A percentile compares a stretch with the other conserved stretches of the same genome.
These are phyloP conservation scores for Chironomus striatipennis DNA, from an alignment of 1,140 invertebrate genomes.

Conservation along the genomic window DNA sequence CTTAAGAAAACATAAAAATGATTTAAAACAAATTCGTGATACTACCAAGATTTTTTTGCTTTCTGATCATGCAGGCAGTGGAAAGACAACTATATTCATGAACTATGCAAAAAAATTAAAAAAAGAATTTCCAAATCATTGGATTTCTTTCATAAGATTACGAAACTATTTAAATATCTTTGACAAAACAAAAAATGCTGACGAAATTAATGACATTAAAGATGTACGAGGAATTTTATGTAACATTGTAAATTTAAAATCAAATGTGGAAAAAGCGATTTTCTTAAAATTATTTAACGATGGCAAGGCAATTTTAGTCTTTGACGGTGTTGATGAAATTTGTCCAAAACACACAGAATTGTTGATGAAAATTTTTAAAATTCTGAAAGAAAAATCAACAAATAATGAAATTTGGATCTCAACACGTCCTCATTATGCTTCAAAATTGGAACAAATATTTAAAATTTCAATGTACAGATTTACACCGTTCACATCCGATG, in stretches of 20 bases:
- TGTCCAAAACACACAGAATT: background rate
- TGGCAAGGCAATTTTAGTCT: background rate
- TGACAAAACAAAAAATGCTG: background rate
- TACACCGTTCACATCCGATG: too few species aligned
- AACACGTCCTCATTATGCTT: too few species aligned
- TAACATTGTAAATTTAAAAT: background rate
- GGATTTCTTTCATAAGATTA: background rate
- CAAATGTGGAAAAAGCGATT: background rate
- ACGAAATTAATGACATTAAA: background rate
- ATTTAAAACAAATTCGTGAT: background rate
- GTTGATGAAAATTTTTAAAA: too few species aligned
- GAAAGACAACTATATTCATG: background rate
- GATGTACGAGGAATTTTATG: background rate
- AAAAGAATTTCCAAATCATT: background rate
- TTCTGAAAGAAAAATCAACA: too few species aligned
- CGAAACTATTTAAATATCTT: background rate
- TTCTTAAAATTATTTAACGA: background rate
- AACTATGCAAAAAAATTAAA: background rate
- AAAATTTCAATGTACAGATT: too few species aligned
- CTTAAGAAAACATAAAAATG: too few species aligned
- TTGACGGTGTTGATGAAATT: background rate
- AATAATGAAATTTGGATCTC: background rate
- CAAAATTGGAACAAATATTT: too few species aligned
- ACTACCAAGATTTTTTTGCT: background rate
- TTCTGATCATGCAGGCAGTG: background rate